Evolutionary conservation across 2,113 vertebrate genomes (phyloP).

Genomic region (Solea senegalensis): DNA sequence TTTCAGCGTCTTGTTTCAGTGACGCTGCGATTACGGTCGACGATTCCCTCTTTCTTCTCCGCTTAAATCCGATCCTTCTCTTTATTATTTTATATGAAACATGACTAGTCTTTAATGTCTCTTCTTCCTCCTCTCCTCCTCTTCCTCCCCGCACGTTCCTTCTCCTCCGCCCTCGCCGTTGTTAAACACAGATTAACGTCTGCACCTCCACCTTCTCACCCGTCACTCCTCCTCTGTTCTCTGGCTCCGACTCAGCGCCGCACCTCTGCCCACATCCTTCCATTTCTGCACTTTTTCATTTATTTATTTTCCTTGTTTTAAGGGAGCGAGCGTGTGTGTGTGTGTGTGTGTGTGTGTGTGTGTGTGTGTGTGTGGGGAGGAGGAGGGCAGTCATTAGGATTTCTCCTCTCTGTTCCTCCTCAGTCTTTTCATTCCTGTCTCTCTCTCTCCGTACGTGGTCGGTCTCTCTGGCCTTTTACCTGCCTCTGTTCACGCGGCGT

Average conservation of each 20-base stretch:
- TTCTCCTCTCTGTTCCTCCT: slow-evolving; percentile 49
- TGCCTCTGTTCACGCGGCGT: slow-evolving; percentile 38
- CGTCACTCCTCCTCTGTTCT: slow-evolving; percentile 23
- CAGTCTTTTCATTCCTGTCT: slow-evolving; percentile 29
- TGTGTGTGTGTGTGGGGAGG: slow-evolving; percentile 2
- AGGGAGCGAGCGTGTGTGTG: neutral
- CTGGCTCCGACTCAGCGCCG: slow-evolving; percentile 26
- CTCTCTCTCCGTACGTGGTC: slow-evolving; percentile 1
- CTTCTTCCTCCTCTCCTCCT: neutral
- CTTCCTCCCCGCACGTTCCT: slow-evolving; percentile 10
- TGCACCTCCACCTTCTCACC: slow-evolving; percentile 35
- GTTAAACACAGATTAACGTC: slow-evolving; percentile 43
- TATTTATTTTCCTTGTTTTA: slow-evolving; percentile 51
- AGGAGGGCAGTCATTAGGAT: slow-evolving; percentile 57
- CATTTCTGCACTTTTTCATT: slow-evolving; percentile 37
- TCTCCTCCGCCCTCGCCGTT: slow-evolving; percentile 32
- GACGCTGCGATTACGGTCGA: too few species aligned
- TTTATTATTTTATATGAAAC: too few species aligned
- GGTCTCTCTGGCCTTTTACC: slow-evolving; percentile 44
- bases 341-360: too few species aligned
- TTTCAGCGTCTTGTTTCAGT: too few species aligned
- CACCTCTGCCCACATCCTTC: slow-evolving; percentile 50
- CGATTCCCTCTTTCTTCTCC: too few species aligned
- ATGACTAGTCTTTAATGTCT: neutral
- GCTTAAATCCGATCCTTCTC: too few species aligned